Percentiles rank a stretch among this genome's conserved stretches.
phyloP scores from a whole-genome alignment of 2,113 vertebrate genomes.

The Cottus gobio region DNA sequence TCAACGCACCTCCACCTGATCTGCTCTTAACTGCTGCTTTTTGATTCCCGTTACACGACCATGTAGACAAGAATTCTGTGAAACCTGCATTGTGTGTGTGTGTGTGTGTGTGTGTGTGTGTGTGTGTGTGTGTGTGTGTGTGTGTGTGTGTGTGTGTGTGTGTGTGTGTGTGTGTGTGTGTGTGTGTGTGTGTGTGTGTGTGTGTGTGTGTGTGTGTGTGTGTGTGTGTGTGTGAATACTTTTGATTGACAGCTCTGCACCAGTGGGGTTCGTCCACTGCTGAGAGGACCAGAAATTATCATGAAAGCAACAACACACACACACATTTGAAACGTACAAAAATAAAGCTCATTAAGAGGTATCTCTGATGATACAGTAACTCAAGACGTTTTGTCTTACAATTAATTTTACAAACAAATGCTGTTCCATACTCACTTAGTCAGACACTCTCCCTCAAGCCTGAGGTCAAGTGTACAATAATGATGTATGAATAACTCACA shows the following conservation, averaged over 20 bases:
- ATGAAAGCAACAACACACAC: constrained; percentile 40
- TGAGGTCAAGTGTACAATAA: constrained; percentile 58
- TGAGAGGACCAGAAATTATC: constrained; percentile 52
- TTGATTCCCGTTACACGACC: neutral
- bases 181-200: neutral
- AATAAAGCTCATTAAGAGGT: neutral
- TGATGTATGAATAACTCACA: constrained; percentile 43
- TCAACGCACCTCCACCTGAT: neutral
- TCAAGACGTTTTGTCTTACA: neutral
- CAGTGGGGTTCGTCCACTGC: constrained; percentile 43
- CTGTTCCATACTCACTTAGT: neutral
- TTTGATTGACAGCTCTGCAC: constrained; percentile 61
- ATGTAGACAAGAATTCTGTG: neutral
- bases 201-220: neutral
- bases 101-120: neutral
- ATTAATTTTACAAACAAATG: constrained; percentile 8
- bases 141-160: neutral
- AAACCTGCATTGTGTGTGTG: neutral
- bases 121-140: neutral
- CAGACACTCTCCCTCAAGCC: constrained; percentile 1
- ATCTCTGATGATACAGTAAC: neutral
- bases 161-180: neutral
- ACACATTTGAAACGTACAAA: neutral
- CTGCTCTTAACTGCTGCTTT: neutral
- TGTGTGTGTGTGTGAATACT: neutral